phyloP scores from a whole-genome alignment of 2,113 vertebrate genomes.

The Aramus guarauna region DNA sequence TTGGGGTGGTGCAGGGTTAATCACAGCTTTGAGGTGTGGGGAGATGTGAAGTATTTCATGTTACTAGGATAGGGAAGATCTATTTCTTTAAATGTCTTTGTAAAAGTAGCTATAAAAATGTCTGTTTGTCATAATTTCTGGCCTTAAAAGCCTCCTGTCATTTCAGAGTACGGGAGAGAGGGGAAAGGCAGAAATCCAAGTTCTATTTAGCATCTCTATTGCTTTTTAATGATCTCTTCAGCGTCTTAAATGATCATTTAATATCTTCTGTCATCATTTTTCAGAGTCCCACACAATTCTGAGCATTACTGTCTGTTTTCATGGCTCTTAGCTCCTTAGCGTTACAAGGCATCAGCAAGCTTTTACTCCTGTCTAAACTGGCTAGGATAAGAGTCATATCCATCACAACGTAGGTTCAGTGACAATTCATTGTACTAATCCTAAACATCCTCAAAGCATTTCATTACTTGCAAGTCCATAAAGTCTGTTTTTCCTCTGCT shows the following conservation, averaged over 20 bases:
- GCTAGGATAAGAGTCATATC: not conserved
- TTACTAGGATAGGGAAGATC: not conserved
- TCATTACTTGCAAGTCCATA: not conserved
- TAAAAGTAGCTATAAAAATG: not conserved
- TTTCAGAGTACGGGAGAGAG: not conserved
- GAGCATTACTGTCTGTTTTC: not conserved
- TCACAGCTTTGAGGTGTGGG: not conserved
- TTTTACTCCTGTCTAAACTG: not conserved
- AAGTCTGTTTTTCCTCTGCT: not conserved
- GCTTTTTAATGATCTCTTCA: constrained; percentile 39
- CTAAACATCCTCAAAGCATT: not conserved
- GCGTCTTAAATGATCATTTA: constrained; percentile 16
- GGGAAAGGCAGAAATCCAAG: constrained; percentile 14
- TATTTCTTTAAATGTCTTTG: not conserved
- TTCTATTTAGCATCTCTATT: not conserved
- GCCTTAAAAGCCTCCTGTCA: constrained; percentile 22
- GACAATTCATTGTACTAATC: not conserved
- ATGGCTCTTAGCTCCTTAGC: not conserved
- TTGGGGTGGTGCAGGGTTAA: not conserved
- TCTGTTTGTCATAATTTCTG: constrained; percentile 12
- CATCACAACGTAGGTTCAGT: not conserved
- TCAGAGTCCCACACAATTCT: not conserved
- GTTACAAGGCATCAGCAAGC: constrained; percentile 10
- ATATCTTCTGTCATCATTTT: constrained; percentile 16
- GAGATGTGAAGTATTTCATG: not conserved